Evolutionary conservation across 2,797 vertebrate species (phyloP).

Genomic region (Coregonus ussuriensis): DNA sequence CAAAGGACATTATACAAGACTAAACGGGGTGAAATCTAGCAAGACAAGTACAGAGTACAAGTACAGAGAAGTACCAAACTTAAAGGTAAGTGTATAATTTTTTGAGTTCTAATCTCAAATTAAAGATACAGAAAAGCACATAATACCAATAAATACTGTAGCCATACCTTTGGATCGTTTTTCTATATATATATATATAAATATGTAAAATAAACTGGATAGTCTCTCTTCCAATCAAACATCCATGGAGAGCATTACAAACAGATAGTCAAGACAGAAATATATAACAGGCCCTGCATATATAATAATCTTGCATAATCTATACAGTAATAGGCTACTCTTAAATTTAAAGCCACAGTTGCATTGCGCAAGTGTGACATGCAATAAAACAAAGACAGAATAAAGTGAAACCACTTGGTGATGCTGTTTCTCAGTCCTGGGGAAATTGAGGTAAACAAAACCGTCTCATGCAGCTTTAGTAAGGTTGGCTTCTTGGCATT

Average conservation of each 20-base stretch:
- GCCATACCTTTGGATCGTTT: not conserved
- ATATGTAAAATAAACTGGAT: slow-evolving; percentile 14
- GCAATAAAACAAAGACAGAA: not conserved
- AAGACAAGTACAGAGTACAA: not conserved
- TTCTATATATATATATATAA: not conserved
- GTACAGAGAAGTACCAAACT: not conserved
- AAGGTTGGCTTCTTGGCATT: not conserved
- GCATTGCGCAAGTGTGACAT: not conserved
- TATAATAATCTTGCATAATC: not conserved
- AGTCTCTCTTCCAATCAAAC: slow-evolving; percentile 23
- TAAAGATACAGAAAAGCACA: not conserved
- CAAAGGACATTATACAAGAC: not conserved
- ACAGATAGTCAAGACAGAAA: slow-evolving; percentile 24
- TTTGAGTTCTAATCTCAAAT: not conserved
- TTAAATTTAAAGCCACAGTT: not conserved
- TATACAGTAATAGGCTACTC: slow-evolving; percentile 18
- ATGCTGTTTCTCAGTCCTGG: slow-evolving; percentile 26
- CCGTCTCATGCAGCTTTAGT: slow-evolving; percentile 19
- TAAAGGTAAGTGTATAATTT: not conserved
- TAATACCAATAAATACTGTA: slow-evolving; percentile 31
- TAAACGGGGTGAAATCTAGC: not conserved
- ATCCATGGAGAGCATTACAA: slow-evolving; percentile 33
- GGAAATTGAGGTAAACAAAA: slow-evolving; percentile 43
- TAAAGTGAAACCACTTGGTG: slow-evolving; percentile 2
- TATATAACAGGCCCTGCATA: not conserved